phyloP scores from a whole-genome alignment of 2,113 vertebrate species.

The Pleuronectes platessa region DNA sequence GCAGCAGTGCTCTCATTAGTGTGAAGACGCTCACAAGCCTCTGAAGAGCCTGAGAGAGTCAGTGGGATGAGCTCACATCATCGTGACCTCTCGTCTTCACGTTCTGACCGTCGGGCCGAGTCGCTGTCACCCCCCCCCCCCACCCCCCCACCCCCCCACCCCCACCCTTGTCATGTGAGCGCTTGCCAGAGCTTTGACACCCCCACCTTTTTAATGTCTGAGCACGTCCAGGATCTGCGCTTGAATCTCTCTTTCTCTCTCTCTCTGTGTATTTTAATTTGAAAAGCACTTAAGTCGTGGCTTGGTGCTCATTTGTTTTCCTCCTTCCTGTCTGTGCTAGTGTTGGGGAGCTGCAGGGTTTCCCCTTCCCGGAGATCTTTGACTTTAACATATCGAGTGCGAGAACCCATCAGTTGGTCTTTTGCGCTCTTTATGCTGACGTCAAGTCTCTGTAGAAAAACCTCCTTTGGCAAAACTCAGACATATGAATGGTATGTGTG shows the following conservation, averaged over 20 bases:
- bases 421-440: conserved; percentile 33
- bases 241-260: conserved; percentile 6
- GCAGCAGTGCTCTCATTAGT: conserved; percentile 49
- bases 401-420: conserved; percentile 21
- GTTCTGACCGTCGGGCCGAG: neutral
- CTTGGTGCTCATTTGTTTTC: conserved; percentile 42
- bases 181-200: conserved; percentile 48
- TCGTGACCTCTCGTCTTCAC: neutral
- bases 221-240: conserved; percentile 10
- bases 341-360: conserved; percentile 20
- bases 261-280: conserved; percentile 30
- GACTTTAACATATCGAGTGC: conserved; percentile 22
- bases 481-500: conserved; percentile 71
- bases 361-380: conserved; percentile 31
- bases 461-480: conserved; percentile 64
- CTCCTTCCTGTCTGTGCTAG: conserved; percentile 50
- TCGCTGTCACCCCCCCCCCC: neutral
- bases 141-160: neutral
- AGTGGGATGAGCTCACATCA: neutral
- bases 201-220: conserved; percentile 20
- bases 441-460: conserved; percentile 51
- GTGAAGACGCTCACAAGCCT: neutral
- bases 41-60: neutral
- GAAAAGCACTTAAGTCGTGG: conserved; percentile 65
- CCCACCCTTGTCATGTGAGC: conserved; percentile 8